Base-by-base conservation (phyloP, 2,888 invertebrate genomes). In the Belgica antarctica region DNA sequence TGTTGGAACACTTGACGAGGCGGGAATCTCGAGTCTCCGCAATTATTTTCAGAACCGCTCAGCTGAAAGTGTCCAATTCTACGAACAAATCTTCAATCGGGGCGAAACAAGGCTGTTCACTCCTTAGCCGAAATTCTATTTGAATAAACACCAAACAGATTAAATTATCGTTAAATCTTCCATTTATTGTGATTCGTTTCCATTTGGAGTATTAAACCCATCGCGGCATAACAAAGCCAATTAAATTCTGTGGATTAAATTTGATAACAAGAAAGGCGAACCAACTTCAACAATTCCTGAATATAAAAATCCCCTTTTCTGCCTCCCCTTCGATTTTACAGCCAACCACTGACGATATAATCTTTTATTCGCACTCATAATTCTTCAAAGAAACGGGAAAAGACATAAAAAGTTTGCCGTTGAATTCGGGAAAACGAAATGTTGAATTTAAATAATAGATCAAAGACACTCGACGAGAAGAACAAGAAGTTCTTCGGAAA, bases 351-450 rank as follows among this genome's bases (percentile, higher is more conserved):
- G 27, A 47, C 28, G 47, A 27, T 12, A 47, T 65, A 65, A 65
- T 65, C 65, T 65, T 46, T 24, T 65, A 65, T 25, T 65, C 65
- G 65, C 65, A 65, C 65, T 65, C 65, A 47, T 65, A 65, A 65
- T 65, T 47, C 47, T 28, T 62, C 31, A 28, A 27, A 65, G 41
- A 27, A 65, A 3, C 3, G 46, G 25, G 15, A 19, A 65, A 24
- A 27, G n/a, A 47, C 27, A 65, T 8, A 25, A 47, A 47, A 47
- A 15, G 8, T 46, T 19, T 17, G 7, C 24, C 65, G 25, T 47
- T 25, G 7, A 25, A 24, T 10, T 59, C 46, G 3, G 46, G 4
- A 15, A 22, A 59, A 15, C 22, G 24, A 52, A 59, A 59, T 25
- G 25, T 46, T 47, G 25, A 65, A 65, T 65, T 65, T 65, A 19